A percentile compares a stretch with the other conserved stretches of the same genome.
These are phyloP conservation scores for Buathra laborator DNA, from an alignment of 2,888 invertebrate species.

Conservation along the genomic window DNA sequence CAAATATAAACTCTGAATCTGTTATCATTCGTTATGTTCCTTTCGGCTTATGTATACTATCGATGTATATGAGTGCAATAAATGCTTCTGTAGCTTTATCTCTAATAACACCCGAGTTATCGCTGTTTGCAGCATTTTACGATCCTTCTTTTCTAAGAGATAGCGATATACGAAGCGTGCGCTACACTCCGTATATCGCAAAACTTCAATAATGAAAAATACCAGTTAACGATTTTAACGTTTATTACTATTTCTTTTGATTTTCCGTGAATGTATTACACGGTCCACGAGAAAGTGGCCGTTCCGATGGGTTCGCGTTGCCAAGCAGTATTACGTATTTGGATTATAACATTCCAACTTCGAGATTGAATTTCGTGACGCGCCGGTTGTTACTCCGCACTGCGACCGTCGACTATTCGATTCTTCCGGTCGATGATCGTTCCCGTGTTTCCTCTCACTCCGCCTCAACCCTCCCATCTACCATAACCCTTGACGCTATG, in stretches of 20 bases:
- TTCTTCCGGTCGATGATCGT: constrained; percentile 53
- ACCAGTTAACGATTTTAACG: not conserved
- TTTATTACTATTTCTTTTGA: not conserved
- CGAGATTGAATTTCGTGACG: constrained; percentile 41
- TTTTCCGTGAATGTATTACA: constrained; percentile 4
- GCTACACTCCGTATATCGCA: too few relatives aligned
- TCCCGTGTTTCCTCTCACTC: constrained; percentile 52
- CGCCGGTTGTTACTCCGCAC: constrained; percentile 40
- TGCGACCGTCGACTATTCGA: constrained; percentile 44
- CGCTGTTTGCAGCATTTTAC: constrained; percentile 17
- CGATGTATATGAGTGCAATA: constrained; percentile 1
- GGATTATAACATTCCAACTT: constrained; percentile 30
- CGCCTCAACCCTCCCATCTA: constrained; percentile 3
- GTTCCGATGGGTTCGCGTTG: not conserved
- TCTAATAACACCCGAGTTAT: constrained; percentile 23
- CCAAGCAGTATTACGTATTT: constrained; percentile 29
- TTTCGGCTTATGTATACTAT: constrained; percentile 17
- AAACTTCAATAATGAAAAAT: constrained; percentile 10
- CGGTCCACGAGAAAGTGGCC: not conserved
- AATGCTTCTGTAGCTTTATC: not conserved
- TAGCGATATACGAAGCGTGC: too few relatives aligned
- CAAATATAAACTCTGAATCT: constrained; percentile 42
- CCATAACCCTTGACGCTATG: constrained; percentile 6
- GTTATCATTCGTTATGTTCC: constrained; percentile 44
- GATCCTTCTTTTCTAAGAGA: not conserved